Percentiles rank a stretch among this genome's conserved stretches.
Conservation (phyloP, 2,113 vertebrate species). For the Raja brachyura region DNA sequence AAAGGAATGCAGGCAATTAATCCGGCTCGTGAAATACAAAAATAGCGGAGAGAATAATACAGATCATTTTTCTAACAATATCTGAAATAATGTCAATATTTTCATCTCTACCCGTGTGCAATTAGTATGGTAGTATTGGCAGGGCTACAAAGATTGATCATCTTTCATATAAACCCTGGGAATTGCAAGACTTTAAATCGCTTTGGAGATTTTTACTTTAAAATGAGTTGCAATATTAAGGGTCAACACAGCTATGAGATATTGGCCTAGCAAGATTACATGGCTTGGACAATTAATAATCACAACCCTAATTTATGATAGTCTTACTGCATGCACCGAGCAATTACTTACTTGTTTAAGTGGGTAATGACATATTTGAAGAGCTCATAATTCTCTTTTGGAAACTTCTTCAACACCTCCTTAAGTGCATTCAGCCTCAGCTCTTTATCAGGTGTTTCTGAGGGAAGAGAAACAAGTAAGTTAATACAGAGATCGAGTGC, state of each 20-base stretch:
- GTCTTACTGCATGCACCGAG: neutral
- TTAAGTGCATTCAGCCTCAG: conserved; percentile 81
- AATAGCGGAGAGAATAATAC: neutral
- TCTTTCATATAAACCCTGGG: neutral
- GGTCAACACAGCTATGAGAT: neutral
- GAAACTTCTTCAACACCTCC: conserved; percentile 82
- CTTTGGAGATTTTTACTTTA: neutral
- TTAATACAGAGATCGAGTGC: conserved; percentile 33
- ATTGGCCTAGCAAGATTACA: neutral
- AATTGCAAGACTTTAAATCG: neutral
- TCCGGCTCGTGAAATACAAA: neutral
- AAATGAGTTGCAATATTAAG: neutral
- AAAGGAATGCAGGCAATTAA: neutral
- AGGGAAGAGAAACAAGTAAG: conserved; percentile 40
- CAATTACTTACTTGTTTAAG: conserved; percentile 73
- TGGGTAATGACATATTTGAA: conserved; percentile 92
- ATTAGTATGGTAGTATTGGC: neutral
- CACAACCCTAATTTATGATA: neutral
- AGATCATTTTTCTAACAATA: neutral
- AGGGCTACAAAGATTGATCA: neutral
- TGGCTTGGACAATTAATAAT: neutral
- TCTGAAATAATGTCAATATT: neutral
- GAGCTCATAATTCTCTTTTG: conserved; percentile 88
- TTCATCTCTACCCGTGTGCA: neutral
- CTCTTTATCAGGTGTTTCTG: conserved; percentile 87